Evolutionary conservation across 2,888 invertebrate species (phyloP), one percentile per base, ranked within the genome.

Genomic region (Tillus elongatus): DNA sequence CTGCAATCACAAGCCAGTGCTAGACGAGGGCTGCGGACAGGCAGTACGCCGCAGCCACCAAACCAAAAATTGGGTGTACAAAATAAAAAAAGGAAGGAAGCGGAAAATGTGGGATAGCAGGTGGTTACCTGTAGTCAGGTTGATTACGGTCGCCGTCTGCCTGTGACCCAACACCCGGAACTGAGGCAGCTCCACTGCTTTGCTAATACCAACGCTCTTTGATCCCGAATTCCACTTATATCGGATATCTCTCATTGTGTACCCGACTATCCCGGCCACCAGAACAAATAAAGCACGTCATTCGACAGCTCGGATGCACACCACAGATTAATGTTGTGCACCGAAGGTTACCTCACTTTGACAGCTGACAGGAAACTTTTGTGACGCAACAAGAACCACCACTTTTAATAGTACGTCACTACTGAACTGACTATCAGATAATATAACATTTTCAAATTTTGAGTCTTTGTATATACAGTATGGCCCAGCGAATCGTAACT

Each of bases 171-270:
- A 82, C 68, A 92, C 90, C 71, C 88, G 83, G 79, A 93, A 93
- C 76, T 93, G 92, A 63, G 93, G 92, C 69, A 93, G 82, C 77
- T 90, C 86, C 74, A 92, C 89, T 73, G 90, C 88, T 71, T 79
- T 83, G 79, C 87, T 86, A 77, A 92, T 89, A 72, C 89, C 89
- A 73, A 93, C 90, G 73, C 91, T 89, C 71, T 81, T 80, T 70
- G 78, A 77, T 68, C 89, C 90, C 74, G 86, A 81, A 75, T 84
- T 84, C 92, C 92, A 93, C 77, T 84, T 85, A 80, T 92, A 92
- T 72, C 87, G 84, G 77, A 91, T 90, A 81, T 90, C 90, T 79
- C 84, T 84, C 88, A 89, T 90, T 77, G 90, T 90, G 83, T 90
- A 90, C 79, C 90, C 90, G 83, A 90, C 90, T 90, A 62, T 57